Base-by-base conservation (phyloP, 2,888 invertebrate genomes). In the Drosophila nigricruria region DNA sequence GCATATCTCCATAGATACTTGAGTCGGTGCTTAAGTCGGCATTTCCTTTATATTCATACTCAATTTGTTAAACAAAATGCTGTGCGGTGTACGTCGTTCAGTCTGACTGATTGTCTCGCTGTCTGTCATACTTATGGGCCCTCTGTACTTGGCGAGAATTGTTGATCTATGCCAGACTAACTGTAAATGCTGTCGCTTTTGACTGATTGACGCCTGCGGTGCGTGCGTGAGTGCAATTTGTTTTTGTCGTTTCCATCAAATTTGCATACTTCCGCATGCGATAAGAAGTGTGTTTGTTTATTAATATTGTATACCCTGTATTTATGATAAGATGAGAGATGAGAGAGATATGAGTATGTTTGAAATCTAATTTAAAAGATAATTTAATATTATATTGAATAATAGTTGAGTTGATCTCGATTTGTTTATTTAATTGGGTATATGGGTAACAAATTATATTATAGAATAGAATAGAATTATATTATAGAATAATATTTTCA, bases 171-270 rank as follows among this genome's bases (percentile, higher is more conserved):
- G 62, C 54, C 54, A 14, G 62, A 54, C 63, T 79, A 78, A 62
- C 65, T 73, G 77, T 73, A 58, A 77, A 68, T 45, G 67, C 34
- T 62, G 79, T 61, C 77, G 56, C 69, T 58, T 65, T 67, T 83
- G 85, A 81, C 68, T 76, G 79, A 83, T 87, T 87, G 84, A 68
- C 70, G 75, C 78, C 67, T 47, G 57, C 25, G 78, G 76, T 77
- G 43, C 32, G 61, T 75, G 79, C 73, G 77, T 77, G 73, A 70
- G 66, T 60, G 79, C 68, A 70, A 67, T 79, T 80, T 72, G 68
- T 64, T 82, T 79, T 70, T 64, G 56, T 60, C 56, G 69, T 70
- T 60, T 58, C 52, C 30, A 59, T 63, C 14, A 52, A 77, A 82
- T 85, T 85, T 85, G 68, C 72, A 74, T 85, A 70, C 42, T 45